Base-by-base conservation (phyloP, 2,888 invertebrate genomes). In the Microctonus hyperodae region DNA sequence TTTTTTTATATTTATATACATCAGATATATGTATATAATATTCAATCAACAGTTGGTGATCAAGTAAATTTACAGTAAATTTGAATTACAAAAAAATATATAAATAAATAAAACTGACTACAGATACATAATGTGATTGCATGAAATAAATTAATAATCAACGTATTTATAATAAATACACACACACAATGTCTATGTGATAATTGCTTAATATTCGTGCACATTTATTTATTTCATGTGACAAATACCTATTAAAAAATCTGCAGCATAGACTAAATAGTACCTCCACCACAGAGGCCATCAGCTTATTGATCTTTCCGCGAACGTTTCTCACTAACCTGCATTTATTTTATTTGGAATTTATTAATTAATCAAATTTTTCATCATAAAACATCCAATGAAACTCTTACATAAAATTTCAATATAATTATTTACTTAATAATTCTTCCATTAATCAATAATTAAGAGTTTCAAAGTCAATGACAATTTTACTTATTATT, bases 211-310 rank as follows among this genome's bases (percentile, higher is more conserved):
- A 58, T 35, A 66, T 51, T 61, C 73, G 72, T 73, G 73, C 73
- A 68, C 68, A 65, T 65, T 70, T 64, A 70, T 72, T 73, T 73
- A 73, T 74, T 73, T 68, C 33, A 69, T 55, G 64, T 66, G 58
- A 13, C 16, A 44, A 65, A 70, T 72, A 90, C 90, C 90, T 90
- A 90, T 89, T 87, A 81, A 86, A 85, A 83, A 87, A 85, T 85
- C 89, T 88, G 87, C 90, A 90, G 88, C 90, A 90, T 81, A 88
- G 87, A 84, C 89, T 89, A 87, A 89, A 89, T 84, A 90, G 88
- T 81, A 89, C 88, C 85, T 90, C 90, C 85, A 90, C 86, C 85
- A 90, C 86, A 82, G 90, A 88, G 85, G 90, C 88, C 85, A 90
- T 88, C 86, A 90, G 87, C 86, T 89, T 89, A 80, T 89, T 87